Evolutionary conservation across 2,888 invertebrate genomes (phyloP).

Genomic region (Schizotus pectinicornis): DNA sequence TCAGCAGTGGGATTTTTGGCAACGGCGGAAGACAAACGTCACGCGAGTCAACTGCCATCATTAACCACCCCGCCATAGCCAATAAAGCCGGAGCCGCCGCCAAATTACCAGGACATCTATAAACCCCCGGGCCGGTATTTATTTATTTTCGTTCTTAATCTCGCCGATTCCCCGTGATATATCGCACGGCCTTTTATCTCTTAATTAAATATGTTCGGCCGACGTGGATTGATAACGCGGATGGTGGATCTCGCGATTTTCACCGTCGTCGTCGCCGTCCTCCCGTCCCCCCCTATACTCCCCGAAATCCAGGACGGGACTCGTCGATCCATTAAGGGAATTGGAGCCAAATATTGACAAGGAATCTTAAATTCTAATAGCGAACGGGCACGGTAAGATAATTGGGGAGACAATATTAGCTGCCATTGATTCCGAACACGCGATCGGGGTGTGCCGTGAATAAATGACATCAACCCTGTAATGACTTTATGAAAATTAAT

Average conservation of each 20-base stretch:
- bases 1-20: too few species aligned
- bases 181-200: conserved; percentile 46
- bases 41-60: conserved; percentile 13
- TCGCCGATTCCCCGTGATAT: conserved; percentile 39
- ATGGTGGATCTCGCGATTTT: background rate
- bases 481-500: conserved; percentile 52
- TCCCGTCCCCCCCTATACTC: background rate
- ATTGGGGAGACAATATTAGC: conserved; percentile 50
- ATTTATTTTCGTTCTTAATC: conserved; percentile 48
- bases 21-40: conserved; percentile 7
- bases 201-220: conserved; percentile 45
- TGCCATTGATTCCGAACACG: conserved; percentile 51
- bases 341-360: conserved; percentile 50
- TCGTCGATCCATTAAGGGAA: conserved; percentile 46
- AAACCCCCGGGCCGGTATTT: conserved; percentile 34
- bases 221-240: conserved; percentile 28
- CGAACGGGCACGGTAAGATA: conserved; percentile 35
- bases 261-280: background rate
- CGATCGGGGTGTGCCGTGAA: conserved; percentile 47
- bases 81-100: conserved; percentile 21
- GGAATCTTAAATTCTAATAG: conserved; percentile 53
- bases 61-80: conserved; percentile 20
- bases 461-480: conserved; percentile 48
- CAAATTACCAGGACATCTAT: conserved; percentile 22
- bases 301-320: background rate